Evolutionary conservation across 2,888 invertebrate genomes (phyloP).

Genomic region (Dioctria linearis): DNA sequence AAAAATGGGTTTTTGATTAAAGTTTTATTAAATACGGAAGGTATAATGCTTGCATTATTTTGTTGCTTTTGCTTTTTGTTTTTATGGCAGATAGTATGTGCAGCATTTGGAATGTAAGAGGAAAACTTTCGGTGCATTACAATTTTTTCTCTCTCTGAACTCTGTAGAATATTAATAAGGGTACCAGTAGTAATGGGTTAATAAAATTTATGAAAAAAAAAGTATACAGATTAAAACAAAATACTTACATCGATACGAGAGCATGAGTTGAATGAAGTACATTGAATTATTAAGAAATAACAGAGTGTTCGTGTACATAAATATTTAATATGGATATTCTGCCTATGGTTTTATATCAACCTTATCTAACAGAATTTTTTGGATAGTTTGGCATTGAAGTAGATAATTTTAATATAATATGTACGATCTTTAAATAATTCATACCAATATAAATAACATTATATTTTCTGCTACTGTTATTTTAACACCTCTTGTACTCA

Average conservation of each 20-base stretch:
- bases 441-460: too few relatives aligned
- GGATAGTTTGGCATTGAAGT: too few relatives aligned
- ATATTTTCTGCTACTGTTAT: too few relatives aligned
- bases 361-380: too few relatives aligned
- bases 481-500: too few relatives aligned
- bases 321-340: too few relatives aligned
- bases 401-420: too few relatives aligned
- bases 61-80: neutral
- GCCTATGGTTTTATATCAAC: too few relatives aligned
- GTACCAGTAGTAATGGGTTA: neutral
- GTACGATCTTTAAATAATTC: too few relatives aligned
- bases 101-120: neutral
- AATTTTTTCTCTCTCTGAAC: neutral
- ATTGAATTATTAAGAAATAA: too few relatives aligned
- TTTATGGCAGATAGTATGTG: neutral
- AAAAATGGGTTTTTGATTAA: constrained; percentile 27
- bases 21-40: constrained; percentile 14
- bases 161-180: neutral
- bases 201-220: neutral
- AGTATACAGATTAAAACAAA: neutral
- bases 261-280: neutral
- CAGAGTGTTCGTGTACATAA: too few relatives aligned
- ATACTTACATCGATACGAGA: neutral
- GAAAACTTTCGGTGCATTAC: neutral
- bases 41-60: neutral